Percentiles rank a stretch among this genome's conserved stretches.
Evolutionary conservation across 2,113 vertebrate species (phyloP).

Genomic region (Gorilla gorilla): DNA sequence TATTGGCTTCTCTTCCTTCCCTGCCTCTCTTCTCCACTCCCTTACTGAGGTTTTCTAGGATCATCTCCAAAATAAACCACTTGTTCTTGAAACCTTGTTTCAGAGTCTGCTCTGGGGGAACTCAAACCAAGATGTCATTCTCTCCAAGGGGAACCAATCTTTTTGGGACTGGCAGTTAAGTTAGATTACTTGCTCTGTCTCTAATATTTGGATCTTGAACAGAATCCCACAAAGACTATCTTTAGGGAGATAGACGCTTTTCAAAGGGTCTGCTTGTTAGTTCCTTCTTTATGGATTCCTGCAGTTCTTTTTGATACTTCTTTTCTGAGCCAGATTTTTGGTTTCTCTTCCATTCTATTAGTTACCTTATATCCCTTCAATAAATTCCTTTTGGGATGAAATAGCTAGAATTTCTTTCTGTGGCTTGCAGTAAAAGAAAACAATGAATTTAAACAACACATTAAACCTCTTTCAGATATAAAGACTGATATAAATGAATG

Average conservation of each 20-base stretch:
- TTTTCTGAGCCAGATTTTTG: neutral
- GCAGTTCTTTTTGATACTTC: neutral
- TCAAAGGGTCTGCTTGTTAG: neutral
- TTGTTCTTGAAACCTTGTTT: neutral
- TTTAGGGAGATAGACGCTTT: neutral
- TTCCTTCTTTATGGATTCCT: neutral
- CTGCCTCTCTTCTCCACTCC: neutral
- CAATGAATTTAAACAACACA: conserved; percentile 44
- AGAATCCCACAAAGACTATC: neutral
- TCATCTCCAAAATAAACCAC: neutral
- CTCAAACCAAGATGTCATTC: neutral
- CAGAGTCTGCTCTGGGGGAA: neutral
- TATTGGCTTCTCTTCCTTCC: neutral
- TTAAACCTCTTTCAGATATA: neutral
- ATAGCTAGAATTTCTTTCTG: neutral
- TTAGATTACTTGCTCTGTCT: neutral
- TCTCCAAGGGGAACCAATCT: neutral
- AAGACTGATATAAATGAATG: conserved; percentile 47
- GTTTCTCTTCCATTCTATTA: neutral
- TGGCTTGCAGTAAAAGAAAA: conserved; percentile 11
- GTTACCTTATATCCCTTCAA: neutral
- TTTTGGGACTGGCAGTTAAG: neutral
- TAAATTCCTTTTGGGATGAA: conserved; percentile 13
- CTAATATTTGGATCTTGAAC: neutral
- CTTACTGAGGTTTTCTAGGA: neutral